Evolutionary conservation across 2,888 invertebrate species (phyloP), one percentile per base, ranked within the genome.

Genomic region (Loripinus fragilis): DNA sequence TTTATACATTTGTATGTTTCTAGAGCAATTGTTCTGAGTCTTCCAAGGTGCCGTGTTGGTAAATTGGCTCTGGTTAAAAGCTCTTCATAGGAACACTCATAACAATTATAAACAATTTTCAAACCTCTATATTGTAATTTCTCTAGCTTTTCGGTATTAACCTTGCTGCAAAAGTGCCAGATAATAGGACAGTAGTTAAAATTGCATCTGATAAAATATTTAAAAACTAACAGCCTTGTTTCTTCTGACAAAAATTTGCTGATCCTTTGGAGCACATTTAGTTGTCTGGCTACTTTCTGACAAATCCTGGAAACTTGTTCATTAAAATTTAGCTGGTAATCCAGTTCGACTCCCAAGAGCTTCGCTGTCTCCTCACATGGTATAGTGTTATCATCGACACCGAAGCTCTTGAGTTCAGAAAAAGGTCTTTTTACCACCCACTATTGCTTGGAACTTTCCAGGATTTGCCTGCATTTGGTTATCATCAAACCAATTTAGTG

Each of bases 101-200:
- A 60, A 60, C 20, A 8, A 15, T 68, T 42, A 68, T n/a, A 45
- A 42, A 68, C 42, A 68, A 42, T 42, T 68, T 48, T 68, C 45
- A 68, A 38, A 15, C 45, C 68, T 48, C 50, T 70, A 35, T 50
- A n/a, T n/a, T 70, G 70, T 20, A 70, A 35, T 70, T 70, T 70
- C 35, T 70, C 70, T 8, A 70, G 52, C 35, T 70, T 30, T 50
- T 48, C 35, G 1, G 50, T 70, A 20, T 70, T 50, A 12, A n/a
- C n/a, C 28, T 50, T 70, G n/a, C 52, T 50, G 33, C 52, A 50
- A 50, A 50, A 38, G n/a, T 70, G 70, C 70, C 70, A 35, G 52
- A 70, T 23, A n/a, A 70, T 30, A 15, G 70, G 70, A 52, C 52
- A 70, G 33, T 50, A 70, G 25, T 17, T 70, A 70, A 70, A 70